Percentiles rank a stretch among this genome's conserved stretches.
Conservation (phyloP, 2,888 invertebrate genomes). For the Halictus ligatus region DNA sequence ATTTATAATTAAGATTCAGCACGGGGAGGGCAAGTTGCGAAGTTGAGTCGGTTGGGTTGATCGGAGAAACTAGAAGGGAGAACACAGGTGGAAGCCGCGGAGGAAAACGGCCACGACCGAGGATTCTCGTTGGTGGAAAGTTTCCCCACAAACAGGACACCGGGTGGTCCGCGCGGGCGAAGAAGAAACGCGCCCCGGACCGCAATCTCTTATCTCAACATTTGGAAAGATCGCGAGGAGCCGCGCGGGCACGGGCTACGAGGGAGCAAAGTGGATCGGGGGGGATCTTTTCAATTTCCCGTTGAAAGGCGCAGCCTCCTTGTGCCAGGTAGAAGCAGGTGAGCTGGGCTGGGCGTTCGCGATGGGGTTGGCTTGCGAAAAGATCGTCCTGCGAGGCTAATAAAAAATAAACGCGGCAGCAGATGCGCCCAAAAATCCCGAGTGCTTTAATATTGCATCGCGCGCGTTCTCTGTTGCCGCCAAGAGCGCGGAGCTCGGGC, state of each 20-base stretch:
- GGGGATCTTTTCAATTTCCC: conserved; percentile 52
- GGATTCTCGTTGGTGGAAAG: background rate
- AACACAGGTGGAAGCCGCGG: background rate
- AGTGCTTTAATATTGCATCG: conserved; percentile 65
- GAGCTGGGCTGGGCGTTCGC: conserved; percentile 43
- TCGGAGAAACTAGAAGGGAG: background rate
- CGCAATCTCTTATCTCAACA: conserved; percentile 16
- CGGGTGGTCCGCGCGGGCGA: background rate
- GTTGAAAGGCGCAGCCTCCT: conserved; percentile 43
- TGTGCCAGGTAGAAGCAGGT: conserved; percentile 37
- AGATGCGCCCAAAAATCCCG: conserved; percentile 63
- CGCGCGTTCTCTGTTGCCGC: background rate
- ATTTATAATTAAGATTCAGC: background rate
- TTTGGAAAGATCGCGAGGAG: conserved; percentile 3
- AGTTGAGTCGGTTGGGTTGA: background rate
- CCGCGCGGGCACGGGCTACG: background rate
- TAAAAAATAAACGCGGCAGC: conserved; percentile 62
- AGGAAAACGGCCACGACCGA: background rate
- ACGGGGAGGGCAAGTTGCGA: background rate
- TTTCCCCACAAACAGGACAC: background rate
- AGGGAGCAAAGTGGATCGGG: conserved; percentile 25
- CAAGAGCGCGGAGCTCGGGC: background rate
- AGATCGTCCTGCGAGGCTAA: conserved; percentile 54
- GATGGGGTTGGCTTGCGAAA: conserved; percentile 23
- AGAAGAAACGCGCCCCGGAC: background rate